phyloP scores from a whole-genome alignment of 2,888 invertebrate genomes.

The Stictocephala bisonia region DNA sequence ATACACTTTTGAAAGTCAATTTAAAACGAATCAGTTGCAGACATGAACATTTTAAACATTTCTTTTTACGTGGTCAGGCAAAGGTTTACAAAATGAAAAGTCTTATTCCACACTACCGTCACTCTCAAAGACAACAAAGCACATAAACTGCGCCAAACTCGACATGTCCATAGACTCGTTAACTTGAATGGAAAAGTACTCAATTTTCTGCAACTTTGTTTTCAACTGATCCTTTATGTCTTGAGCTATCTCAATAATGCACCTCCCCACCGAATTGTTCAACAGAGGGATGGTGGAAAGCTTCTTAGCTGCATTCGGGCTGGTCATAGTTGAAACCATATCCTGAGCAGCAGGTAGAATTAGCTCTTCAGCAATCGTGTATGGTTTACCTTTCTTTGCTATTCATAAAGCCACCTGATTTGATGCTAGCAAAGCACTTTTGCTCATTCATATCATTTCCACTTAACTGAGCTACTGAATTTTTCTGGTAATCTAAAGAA shows the following conservation, averaged over 20 bases:
- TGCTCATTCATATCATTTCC: too few relatives aligned
- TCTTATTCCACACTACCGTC: conserved; percentile 15
- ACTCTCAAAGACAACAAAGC: conserved; percentile 5
- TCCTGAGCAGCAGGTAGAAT: neutral
- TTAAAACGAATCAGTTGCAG: conserved; percentile 10
- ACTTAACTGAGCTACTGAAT: conserved; percentile 21
- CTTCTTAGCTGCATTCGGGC: too few relatives aligned
- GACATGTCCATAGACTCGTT: conserved; percentile 5
- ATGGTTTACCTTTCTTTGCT: too few relatives aligned
- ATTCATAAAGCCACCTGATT: too few relatives aligned
- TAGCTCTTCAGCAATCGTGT: too few relatives aligned
- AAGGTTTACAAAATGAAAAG: conserved; percentile 29
- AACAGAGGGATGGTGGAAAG: conserved; percentile 22
- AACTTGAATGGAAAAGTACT: conserved; percentile 7
- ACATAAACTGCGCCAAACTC: conserved; percentile 3
- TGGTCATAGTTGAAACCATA: neutral
- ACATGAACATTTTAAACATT: conserved; percentile 10
- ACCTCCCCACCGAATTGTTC: conserved; percentile 15
- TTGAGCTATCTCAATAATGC: conserved; percentile 3
- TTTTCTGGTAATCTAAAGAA: neutral
- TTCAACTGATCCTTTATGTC: conserved; percentile 7
- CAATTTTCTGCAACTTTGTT: neutral
- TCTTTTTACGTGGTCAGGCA: conserved; percentile 6
- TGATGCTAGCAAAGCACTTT: too few relatives aligned
- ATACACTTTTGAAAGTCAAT: conserved; percentile 29